Evolutionary conservation across 2,797 vertebrate genomes (phyloP).

Genomic region (Phalanger gymnotis): DNA sequence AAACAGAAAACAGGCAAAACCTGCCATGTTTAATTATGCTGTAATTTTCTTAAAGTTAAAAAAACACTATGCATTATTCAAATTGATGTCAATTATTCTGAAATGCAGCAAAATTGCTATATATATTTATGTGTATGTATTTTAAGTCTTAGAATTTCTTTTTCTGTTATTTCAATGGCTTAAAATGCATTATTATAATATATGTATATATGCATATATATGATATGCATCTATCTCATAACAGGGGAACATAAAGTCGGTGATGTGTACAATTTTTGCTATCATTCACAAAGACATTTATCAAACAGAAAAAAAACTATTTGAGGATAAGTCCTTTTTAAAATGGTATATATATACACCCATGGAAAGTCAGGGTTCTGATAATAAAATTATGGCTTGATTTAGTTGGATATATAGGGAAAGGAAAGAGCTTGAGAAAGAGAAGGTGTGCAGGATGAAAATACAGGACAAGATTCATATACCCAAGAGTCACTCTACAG

Average conservation of each 20-base stretch:
- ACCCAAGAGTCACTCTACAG: background rate
- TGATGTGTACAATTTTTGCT: slow-evolving; percentile 25
- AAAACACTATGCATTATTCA: slow-evolving; percentile 57
- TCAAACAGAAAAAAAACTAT: slow-evolving; percentile 12
- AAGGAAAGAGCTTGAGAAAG: slow-evolving; percentile 10
- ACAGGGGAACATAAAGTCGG: background rate
- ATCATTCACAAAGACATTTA: slow-evolving; percentile 43
- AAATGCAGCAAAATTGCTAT: slow-evolving; percentile 64
- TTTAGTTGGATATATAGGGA: background rate
- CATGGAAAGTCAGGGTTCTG: background rate
- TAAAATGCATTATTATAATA: slow-evolving; percentile 18
- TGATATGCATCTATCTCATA: background rate
- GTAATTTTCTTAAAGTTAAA: slow-evolving; percentile 61
- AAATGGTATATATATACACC: slow-evolving; percentile 14
- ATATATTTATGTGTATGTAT: slow-evolving; percentile 23
- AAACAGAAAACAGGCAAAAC: slow-evolving; percentile 52
- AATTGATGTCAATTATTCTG: slow-evolving; percentile 61
- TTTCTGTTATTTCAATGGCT: background rate
- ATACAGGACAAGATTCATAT: background rate
- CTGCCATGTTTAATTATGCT: slow-evolving; percentile 58
- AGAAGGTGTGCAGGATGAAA: slow-evolving; percentile 19
- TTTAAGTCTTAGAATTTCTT: background rate
- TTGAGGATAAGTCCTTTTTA: background rate
- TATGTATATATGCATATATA: background rate
- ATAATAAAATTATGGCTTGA: slow-evolving; percentile 1